A percentile compares a stretch with the other conserved stretches of the same genome.
These are phyloP conservation scores for Neodiprion pinetum DNA, from an alignment of 1,140 invertebrate species.

Conservation along the genomic window DNA sequence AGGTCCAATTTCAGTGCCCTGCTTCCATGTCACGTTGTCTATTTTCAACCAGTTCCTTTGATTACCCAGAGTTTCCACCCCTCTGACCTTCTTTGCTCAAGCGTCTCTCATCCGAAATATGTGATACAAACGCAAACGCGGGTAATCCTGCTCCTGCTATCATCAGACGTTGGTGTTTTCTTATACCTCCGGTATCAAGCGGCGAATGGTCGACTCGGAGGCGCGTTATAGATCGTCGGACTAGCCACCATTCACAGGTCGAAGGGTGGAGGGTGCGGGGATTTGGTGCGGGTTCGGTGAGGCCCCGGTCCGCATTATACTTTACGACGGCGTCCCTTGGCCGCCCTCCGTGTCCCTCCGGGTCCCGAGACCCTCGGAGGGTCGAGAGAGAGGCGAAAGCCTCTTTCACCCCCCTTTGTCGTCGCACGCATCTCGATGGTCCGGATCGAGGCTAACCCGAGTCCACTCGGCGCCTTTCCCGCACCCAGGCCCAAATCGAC, in stretches of 20 bases:
- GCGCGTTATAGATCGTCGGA: slow-evolving; percentile 1
- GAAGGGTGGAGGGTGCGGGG: slow-evolving; percentile 21
- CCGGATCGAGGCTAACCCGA: slow-evolving; percentile 1
- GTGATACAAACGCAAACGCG: too few relatives aligned
- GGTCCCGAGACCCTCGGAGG: slow-evolving; percentile 19
- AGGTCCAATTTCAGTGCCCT: too few relatives aligned
- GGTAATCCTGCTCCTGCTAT: too few relatives aligned
- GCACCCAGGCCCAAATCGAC: slow-evolving; percentile 20
- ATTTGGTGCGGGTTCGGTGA: slow-evolving; percentile 40
- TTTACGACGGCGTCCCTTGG: slow-evolving; percentile 49
- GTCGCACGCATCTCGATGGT: slow-evolving; percentile 33
- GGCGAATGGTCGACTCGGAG: not conserved
- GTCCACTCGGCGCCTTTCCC: not conserved
- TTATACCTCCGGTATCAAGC: not conserved
- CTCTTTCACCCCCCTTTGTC: slow-evolving; percentile 48
- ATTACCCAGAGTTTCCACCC: not conserved
- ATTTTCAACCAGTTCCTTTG: not conserved
- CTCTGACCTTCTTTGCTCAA: not conserved
- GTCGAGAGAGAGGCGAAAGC: slow-evolving; percentile 41
- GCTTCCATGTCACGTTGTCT: too few relatives aligned
- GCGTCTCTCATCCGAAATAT: too few relatives aligned
- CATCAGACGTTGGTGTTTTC: not conserved
- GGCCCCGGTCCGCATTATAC: slow-evolving; percentile 52
- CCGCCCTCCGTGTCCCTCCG: slow-evolving; percentile 40
- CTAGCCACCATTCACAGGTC: slow-evolving; percentile 14